Evolutionary conservation across 2,797 vertebrate species (phyloP), one percentile per base, ranked within the genome.

Genomic region (Otolemur crassicaudatus): DNA sequence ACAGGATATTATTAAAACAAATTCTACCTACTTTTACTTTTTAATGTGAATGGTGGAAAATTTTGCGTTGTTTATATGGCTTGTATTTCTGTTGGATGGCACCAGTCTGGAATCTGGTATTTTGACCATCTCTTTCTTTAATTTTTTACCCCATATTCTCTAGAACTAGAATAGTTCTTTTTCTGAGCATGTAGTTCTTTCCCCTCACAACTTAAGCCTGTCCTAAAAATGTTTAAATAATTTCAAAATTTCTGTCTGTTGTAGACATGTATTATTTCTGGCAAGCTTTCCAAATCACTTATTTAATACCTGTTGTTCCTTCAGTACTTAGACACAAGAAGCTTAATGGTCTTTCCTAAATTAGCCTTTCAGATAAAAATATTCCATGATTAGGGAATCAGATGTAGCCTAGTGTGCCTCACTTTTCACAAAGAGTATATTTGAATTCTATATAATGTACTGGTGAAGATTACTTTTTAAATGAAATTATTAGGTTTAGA

Each of bases 331-430:
- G 72, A 43, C 37, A 14, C 37, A 2, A 75, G 25, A 69, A 69
- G 8, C 46, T 20, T 90, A 49, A 31, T 31, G 40, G 40, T 49
- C 72, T 80, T 97, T 89, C 43, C 29, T 31, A 75, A 60, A 63
- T 73, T 72, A 85, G 34, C 20, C 23, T 94, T 95, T 89, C 72
- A 49, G 22, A 70, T 94, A 87, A 67, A 93, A 88, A 77, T 73
- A 81, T 22, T 75, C 1, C 8, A 16, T n/a, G 29, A 19, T 77
- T 90, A 58, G 37, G 60, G 27, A 23, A 34, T 67, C 22, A 53
- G 27, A 56, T 93, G 3, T 76, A 19, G n/a, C 5, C 9, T 37
- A 43, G n/a, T 80, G 29, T 9, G 13, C 11, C 31, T 87, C 8
- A 49, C 19, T 81, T 95, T 94, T 72, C 73, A 65, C 73, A 83